phyloP scores from a whole-genome alignment of 2,797 vertebrate species.

The Eupleurogrammus muticus region DNA sequence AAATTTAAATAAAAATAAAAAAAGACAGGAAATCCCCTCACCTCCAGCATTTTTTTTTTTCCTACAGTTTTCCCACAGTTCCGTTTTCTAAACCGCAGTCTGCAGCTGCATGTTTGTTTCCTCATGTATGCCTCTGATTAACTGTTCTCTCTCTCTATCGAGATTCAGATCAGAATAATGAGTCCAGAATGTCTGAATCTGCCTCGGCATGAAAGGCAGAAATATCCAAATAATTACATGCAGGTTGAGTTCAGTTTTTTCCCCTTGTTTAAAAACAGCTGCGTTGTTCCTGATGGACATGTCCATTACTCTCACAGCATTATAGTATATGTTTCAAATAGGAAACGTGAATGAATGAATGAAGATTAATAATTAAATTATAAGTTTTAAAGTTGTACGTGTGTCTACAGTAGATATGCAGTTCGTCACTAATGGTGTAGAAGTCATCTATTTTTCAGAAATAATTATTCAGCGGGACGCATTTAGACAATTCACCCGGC shows the following conservation, averaged over 20 bases:
- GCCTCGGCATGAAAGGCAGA: conserved; percentile 2
- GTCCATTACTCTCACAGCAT: neutral
- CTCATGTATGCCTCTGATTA: conserved; percentile 22
- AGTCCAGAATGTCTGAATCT: conserved; percentile 19
- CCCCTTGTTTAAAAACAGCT: neutral
- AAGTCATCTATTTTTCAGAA: conserved; percentile 10
- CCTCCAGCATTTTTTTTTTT: neutral
- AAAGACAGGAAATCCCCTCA: conserved; percentile 14
- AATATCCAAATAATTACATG: neutral
- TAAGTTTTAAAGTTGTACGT: neutral
- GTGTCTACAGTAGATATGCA: conserved; percentile 1
- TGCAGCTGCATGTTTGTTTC: conserved; percentile 8
- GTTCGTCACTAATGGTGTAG: conserved; percentile 5
- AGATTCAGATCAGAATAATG: conserved; percentile 30
- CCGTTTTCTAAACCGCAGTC: conserved; percentile 2
- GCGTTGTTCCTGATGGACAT: conserved; percentile 1
- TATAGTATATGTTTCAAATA: conserved; percentile 1
- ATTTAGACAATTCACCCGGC: conserved; percentile 51
- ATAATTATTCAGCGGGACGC: conserved; percentile 19
- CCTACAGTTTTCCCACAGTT: conserved; percentile 10
- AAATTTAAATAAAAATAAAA: neutral
- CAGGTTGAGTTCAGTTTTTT: conserved; percentile 14
- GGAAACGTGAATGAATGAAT: neutral
- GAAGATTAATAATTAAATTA: conserved; percentile 4
- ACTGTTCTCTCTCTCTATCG: conserved; percentile 19